Evolutionary conservation across 2,113 vertebrate genomes (phyloP).

Genomic region (Forbesichthys agassizii): DNA sequence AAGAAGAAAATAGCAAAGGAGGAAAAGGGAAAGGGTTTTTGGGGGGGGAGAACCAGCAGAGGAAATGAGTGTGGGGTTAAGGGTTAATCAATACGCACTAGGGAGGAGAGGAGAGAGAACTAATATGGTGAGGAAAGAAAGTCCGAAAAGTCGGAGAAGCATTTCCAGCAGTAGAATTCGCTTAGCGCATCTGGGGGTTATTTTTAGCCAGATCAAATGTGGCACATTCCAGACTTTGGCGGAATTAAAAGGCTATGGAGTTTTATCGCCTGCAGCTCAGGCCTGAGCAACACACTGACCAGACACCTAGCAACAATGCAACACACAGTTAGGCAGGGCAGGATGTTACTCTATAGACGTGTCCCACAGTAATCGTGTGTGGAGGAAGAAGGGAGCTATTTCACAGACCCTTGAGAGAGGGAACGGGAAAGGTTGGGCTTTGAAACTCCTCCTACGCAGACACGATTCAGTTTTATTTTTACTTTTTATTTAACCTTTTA

Average conservation of each 20-base stretch:
- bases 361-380: conserved; percentile 57
- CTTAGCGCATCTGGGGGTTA: conserved; percentile 78
- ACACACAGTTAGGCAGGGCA: conserved; percentile 41
- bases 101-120: conserved; percentile 39
- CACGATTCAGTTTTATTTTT: neutral
- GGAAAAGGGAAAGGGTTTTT: conserved; percentile 39
- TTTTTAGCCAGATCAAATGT: conserved; percentile 83
- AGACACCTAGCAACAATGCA: conserved; percentile 44
- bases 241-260: conserved; percentile 39
- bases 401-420: conserved; percentile 65
- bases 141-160: conserved; percentile 59
- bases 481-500: neutral
- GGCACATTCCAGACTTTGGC: conserved; percentile 65
- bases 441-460: conserved; percentile 38
- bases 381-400: conserved; percentile 67
- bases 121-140: conserved; percentile 60
- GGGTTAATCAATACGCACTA: conserved; percentile 20
- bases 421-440: conserved; percentile 64
- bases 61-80: conserved; percentile 34
- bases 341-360: conserved; percentile 70
- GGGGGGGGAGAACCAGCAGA: neutral
- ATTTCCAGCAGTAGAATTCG: conserved; percentile 80
- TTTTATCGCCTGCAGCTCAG: conserved; percentile 70
- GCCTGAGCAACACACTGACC: conserved; percentile 49
- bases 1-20: conserved; percentile 32